Percentiles rank a stretch among this genome's conserved stretches.
Evolutionary conservation across 1,140 invertebrate genomes (phyloP).

Genomic region (Atta colombica): DNA sequence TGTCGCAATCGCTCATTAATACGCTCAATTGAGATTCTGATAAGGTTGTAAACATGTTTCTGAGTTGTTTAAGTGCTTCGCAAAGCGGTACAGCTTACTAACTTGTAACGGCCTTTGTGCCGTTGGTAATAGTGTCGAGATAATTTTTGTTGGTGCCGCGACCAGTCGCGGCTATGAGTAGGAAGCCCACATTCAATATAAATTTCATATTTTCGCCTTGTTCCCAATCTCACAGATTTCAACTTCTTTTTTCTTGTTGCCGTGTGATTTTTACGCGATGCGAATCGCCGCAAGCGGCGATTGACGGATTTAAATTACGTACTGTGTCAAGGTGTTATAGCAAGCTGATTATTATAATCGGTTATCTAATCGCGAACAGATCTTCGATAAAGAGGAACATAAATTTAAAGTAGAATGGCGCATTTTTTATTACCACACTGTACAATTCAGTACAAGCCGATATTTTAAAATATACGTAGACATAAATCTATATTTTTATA

Average conservation of each 20-base stretch:
- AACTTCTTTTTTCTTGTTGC: background rate
- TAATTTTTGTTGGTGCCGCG: constrained; percentile 64
- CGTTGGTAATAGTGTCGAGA: constrained; percentile 39
- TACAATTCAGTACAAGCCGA: background rate
- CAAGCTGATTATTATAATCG: constrained; percentile 2
- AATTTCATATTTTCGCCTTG: constrained; percentile 70
- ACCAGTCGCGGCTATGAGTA: constrained; percentile 17
- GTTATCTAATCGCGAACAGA: constrained; percentile 33
- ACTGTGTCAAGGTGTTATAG: constrained; percentile 7
- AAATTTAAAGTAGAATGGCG: constrained; percentile 28
- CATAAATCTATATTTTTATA: constrained; percentile 27
- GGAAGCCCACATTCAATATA: constrained; percentile 69
- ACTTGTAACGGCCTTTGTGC: constrained; percentile 21
- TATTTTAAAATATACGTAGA: background rate
- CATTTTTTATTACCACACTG: constrained; percentile 14
- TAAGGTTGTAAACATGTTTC: constrained; percentile 44
- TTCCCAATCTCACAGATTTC: constrained; percentile 68
- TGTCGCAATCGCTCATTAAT: constrained; percentile 23
- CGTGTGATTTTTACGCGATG: constrained; percentile 54
- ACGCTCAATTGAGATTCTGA: constrained; percentile 13
- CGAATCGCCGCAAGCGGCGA: background rate
- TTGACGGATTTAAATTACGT: constrained; percentile 5
- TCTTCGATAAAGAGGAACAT: background rate
- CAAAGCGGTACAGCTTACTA: constrained; percentile 12
- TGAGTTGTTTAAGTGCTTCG: constrained; percentile 36